Percentiles rank a stretch among this genome's conserved stretches.
phyloP scores from a whole-genome alignment of 2,113 vertebrate genomes.

The Bombycilla garrulus region DNA sequence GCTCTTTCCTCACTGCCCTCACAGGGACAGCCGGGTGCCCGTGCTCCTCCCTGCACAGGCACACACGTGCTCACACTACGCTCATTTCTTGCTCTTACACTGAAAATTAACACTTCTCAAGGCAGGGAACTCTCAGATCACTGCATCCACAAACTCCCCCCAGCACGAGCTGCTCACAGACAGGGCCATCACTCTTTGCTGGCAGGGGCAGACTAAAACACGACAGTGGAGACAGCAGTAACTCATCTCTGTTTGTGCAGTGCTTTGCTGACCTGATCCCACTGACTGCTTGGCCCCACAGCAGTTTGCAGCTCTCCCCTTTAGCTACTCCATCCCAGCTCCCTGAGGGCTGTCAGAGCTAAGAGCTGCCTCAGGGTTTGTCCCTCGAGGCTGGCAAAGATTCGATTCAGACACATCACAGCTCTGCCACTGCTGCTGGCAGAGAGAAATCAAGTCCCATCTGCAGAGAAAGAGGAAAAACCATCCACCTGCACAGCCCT shows the following conservation, averaged over 20 bases:
- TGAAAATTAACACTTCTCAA: not conserved
- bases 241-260: rapidly evolving
- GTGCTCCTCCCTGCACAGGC: not conserved
- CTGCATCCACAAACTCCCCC: not conserved
- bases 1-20: not conserved
- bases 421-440: not conserved
- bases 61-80: not conserved
- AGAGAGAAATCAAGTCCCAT: not conserved
- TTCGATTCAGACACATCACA: not conserved
- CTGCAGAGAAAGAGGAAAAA: not conserved
- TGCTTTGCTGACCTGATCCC: not conserved
- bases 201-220: not conserved
- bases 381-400: not conserved
- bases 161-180: not conserved
- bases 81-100: rapidly evolving
- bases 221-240: rapidly evolving
- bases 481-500: rapidly evolving
- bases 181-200: not conserved
- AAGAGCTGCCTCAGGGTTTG: not conserved
- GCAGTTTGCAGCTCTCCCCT: not conserved
- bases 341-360: not conserved
- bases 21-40: not conserved
- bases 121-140: not conserved
- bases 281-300: rapidly evolving
- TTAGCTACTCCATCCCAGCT: not conserved